These are phyloP conservation scores for Simalia tracyae DNA, from an alignment of 2,797 vertebrate species.

Conservation along the genomic window DNA sequence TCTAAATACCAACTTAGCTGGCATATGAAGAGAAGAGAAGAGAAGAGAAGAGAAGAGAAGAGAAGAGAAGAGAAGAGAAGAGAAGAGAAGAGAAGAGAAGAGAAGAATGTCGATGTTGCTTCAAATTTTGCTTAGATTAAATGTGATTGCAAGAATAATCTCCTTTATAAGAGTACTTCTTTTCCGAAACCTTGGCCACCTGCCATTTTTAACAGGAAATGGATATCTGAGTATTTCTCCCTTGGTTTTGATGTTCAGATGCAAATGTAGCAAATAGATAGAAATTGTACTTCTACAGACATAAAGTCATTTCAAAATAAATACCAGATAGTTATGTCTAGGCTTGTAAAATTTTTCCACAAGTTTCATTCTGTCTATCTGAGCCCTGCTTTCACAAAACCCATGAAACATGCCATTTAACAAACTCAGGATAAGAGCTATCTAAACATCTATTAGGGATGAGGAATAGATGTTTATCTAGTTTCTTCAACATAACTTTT, in stretches of 20 bases:
- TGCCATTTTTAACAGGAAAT: no score
- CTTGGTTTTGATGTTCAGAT: no score
- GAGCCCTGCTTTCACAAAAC: rapidly evolving
- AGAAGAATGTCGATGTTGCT: background rate
- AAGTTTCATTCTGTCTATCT: background rate
- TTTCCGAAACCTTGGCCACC: background rate
- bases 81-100: no score
- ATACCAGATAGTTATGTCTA: background rate
- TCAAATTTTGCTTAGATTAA: background rate
- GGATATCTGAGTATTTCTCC: background rate
- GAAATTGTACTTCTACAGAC: background rate
- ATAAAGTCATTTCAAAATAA: background rate
- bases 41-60: background rate
- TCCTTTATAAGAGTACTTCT: background rate
- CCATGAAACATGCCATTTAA: background rate
- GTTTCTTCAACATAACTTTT: background rate
- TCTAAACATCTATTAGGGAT: background rate
- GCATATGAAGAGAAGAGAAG: no score
- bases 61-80: no score
- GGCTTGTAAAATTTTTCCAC: background rate
- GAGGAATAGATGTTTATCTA: background rate
- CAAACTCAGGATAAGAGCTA: background rate
- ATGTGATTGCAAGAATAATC: background rate
- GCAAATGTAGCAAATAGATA: background rate
- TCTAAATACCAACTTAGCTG: no score